phyloP scores from a whole-genome alignment of 2,113 vertebrate species.

The Etheostoma cragini region DNA sequence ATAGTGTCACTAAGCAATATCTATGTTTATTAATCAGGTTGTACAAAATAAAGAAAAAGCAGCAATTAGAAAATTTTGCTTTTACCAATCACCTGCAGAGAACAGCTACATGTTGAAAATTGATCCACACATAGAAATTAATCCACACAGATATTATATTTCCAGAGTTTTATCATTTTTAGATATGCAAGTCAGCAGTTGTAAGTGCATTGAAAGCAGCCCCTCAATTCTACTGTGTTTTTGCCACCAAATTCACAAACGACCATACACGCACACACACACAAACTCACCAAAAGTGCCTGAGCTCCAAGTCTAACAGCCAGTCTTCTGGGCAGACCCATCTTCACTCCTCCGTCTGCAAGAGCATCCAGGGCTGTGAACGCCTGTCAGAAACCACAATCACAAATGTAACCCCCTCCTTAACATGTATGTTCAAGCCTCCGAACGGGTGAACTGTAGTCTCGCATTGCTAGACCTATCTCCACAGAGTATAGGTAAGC shows the following conservation, averaged over 20 bases:
- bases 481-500: no score
- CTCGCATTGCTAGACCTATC: no score
- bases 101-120: slow-evolving; percentile 9
- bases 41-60: background rate
- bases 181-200: slow-evolving; percentile 22
- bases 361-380: slow-evolving; percentile 96
- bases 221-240: background rate
- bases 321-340: slow-evolving; percentile 95
- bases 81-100: slow-evolving; percentile 9
- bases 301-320: slow-evolving; percentile 95
- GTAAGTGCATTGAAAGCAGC: slow-evolving; percentile 10
- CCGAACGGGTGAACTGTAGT: no score
- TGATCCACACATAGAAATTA: background rate
- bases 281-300: slow-evolving; percentile 91
- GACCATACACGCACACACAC: background rate
- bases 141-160: slow-evolving; percentile 11
- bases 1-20: background rate
- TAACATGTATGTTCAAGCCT: no score
- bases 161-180: slow-evolving; percentile 13
- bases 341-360: slow-evolving; percentile 97
- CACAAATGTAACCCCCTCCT: no score
- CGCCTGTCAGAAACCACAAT: slow-evolving; percentile 81
- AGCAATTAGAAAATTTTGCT: background rate
- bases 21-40: background rate
- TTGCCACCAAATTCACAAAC: slow-evolving; percentile 3